These are phyloP conservation scores for Beris chalybata DNA, from an alignment of 2,888 invertebrate genomes.

Conservation along the genomic window DNA sequence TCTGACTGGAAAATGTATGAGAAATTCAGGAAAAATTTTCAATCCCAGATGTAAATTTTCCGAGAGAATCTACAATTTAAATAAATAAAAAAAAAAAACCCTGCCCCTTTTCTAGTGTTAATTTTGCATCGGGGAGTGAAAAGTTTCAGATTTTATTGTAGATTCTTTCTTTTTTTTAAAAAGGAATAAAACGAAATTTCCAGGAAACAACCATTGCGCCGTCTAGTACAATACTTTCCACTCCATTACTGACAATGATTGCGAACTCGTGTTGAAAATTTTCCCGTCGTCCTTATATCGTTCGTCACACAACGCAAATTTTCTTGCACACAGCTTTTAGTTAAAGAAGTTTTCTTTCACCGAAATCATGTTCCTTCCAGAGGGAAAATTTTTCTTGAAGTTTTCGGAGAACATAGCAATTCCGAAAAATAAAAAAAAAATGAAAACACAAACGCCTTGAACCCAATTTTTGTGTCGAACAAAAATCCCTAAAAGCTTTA, in stretches of 20 bases:
- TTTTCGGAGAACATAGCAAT: not conserved
- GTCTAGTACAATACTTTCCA: constrained; percentile 21
- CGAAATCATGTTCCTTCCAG: constrained; percentile 7
- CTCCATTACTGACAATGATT: constrained; percentile 35
- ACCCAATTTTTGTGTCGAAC: too few relatives aligned
- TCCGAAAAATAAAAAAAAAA: not conserved
- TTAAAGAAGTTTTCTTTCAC: not conserved
- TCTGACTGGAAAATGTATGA: too few relatives aligned
- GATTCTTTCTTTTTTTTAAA: too few relatives aligned
- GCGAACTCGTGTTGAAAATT: constrained; percentile 35
- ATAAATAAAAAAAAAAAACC: too few relatives aligned
- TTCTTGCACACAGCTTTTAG: constrained; percentile 7
- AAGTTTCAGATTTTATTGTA: too few relatives aligned
- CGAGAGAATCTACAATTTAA: not conserved
- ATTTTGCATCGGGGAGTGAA: constrained; percentile 30
- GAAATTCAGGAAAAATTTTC: too few relatives aligned
- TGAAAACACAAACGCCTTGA: not conserved
- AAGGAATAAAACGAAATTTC: too few relatives aligned
- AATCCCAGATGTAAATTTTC: constrained; percentile 11
- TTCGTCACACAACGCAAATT: constrained; percentile 8
- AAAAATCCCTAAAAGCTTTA: not conserved
- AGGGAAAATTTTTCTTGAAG: not conserved
- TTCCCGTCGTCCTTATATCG: not conserved
- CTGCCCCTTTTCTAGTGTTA: constrained; percentile 19
- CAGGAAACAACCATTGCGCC: not conserved